phyloP scores from a whole-genome alignment of 2,888 invertebrate species.

The Pollenia labialis region DNA sequence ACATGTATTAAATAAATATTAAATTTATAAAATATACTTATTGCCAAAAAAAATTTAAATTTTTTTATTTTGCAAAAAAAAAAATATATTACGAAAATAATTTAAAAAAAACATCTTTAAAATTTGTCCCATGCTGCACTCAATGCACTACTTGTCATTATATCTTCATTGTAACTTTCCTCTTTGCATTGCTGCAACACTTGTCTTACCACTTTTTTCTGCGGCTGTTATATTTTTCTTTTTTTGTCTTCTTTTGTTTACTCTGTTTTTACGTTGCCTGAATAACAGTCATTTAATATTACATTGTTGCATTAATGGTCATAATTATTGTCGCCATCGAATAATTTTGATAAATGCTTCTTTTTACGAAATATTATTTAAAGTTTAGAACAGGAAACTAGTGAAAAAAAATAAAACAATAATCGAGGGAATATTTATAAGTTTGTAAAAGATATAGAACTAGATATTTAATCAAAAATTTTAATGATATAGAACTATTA shows the following conservation, averaged over 20 bases:
- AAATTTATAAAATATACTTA: no score
- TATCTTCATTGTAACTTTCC: neutral
- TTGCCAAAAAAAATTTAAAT: no score
- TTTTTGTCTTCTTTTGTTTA: neutral
- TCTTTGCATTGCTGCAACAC: neutral
- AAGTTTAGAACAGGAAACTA: neutral
- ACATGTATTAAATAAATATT: no score
- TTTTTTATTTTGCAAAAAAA: no score
- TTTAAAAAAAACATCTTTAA: neutral
- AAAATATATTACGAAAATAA: no score
- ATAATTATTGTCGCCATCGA: slow-evolving; percentile 58
- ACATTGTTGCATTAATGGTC: slow-evolving; percentile 57
- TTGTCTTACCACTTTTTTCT: slow-evolving; percentile 26
- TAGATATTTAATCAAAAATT: no score
- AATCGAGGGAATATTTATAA: neutral
- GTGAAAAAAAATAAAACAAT: neutral
- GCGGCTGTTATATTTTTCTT: neutral
- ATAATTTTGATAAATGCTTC: slow-evolving; percentile 43
- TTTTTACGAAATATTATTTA: slow-evolving; percentile 9
- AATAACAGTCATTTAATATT: slow-evolving; percentile 17
- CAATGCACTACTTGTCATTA: neutral
- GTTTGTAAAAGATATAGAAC: neutral
- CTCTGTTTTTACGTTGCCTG: neutral
- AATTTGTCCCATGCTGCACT: neutral
- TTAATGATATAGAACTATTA: no score